Evolutionary conservation across 2,888 invertebrate species (phyloP).

Genomic region (Allacma fusca): DNA sequence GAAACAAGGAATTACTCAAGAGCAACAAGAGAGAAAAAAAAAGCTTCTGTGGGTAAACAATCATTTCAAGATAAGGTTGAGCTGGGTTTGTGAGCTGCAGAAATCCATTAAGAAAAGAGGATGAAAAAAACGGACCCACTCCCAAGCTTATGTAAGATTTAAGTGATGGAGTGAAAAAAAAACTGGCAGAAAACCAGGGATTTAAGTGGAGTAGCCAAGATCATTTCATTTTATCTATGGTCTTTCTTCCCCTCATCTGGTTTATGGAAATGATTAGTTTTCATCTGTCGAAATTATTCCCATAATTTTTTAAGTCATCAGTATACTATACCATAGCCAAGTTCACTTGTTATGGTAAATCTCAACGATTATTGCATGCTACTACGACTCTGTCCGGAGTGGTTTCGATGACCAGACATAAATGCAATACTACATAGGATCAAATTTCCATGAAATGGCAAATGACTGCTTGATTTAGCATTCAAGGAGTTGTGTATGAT

Average conservation of each 20-base stretch:
- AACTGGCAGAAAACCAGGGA: background rate
- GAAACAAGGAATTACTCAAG: background rate
- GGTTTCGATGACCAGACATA: background rate
- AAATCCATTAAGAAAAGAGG: background rate
- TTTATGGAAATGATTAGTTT: slow-evolving; percentile 22
- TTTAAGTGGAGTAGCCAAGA: slow-evolving; percentile 16
- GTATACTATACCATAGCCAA: background rate
- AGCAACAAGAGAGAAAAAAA: background rate
- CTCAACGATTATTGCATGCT: background rate
- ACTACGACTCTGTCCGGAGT: background rate
- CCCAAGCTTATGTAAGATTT: background rate
- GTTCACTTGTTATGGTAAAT: slow-evolving; percentile 1
- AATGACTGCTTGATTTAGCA: background rate
- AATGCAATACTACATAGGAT: background rate
- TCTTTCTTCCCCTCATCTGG: too few relatives aligned
- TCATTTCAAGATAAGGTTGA: background rate
- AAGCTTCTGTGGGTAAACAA: slow-evolving; percentile 7
- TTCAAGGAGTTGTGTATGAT: background rate
- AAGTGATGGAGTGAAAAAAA: background rate
- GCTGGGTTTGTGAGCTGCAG: background rate
- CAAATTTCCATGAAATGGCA: background rate
- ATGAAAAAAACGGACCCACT: background rate
- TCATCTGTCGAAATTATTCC: background rate
- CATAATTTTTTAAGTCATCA: background rate
- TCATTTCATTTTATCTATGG: too few relatives aligned